Evolutionary conservation across 2,113 vertebrate genomes (phyloP).

Genomic region (Saguinus imperator): DNA sequence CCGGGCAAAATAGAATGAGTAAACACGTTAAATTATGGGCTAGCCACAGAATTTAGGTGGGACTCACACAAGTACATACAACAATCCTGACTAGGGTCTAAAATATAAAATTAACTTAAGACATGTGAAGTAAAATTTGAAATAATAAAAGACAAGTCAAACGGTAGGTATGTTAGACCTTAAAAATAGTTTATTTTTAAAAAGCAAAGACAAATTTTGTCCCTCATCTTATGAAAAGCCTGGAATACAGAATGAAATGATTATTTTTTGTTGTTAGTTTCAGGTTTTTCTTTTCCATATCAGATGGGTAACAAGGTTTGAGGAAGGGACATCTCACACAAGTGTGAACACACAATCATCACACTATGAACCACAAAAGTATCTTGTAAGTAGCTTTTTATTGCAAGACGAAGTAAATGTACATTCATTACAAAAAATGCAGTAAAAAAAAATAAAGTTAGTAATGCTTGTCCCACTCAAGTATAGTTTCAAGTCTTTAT

Average conservation of each 20-base stretch:
- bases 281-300: too few relatives aligned
- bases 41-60: neutral
- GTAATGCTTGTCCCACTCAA: neutral
- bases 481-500: neutral
- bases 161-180: neutral
- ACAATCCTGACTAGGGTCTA: neutral
- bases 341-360: too few relatives aligned
- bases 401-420: neutral
- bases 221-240: neutral
- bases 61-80: neutral
- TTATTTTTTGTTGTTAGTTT: too few relatives aligned
- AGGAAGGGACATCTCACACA: too few relatives aligned
- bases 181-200: neutral
- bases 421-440: neutral
- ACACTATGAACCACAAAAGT: too few relatives aligned
- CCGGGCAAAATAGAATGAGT: neutral
- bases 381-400: neutral
- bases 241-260: neutral
- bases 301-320: too few relatives aligned
- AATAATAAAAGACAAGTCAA: neutral
- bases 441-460: conserved; percentile 29
- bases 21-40: neutral
- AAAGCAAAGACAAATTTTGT: neutral
- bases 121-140: neutral
- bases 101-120: conserved; percentile 29